Base-by-base conservation (phyloP, 2,113 vertebrate genomes). In the Potamarius usumacintae region DNA sequence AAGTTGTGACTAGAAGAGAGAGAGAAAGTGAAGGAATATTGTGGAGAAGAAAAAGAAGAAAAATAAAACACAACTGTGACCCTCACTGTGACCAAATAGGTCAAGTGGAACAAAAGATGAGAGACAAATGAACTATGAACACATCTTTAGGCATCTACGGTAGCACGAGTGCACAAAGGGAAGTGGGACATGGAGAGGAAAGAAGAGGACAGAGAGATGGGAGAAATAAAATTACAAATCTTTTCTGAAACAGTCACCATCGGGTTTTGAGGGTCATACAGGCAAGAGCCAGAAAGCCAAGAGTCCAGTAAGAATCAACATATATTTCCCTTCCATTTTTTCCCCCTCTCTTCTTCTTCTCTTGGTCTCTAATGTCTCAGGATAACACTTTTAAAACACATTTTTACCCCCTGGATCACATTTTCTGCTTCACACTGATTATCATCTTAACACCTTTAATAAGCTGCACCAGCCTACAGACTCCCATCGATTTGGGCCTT, bases 41-140 rank as follows among this genome's bases (percentile, higher is more conserved):
- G 18, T 42, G n/a, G 58, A 34, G 25, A 63, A 9, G 2, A 48
- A 60, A 30, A 83, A 79, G 55, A 55, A 34, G 17, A 12, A 27
- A 58, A 30, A 30, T 52, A 88, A 30, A 80, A 87, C 80, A 76
- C 67, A 90, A 71, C 82, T 77, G 86, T 55, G 1, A 1, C 79
- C 52, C 1, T 89, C 89, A 93, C 83, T 93, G 90, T 92, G 91
- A 83, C 90, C 89, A 89, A 91, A 92, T 30, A 92, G 89, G 90
- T 92, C 91, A 92, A 91, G 91, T 88, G 90, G 91, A 94, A 94
- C 90, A 90, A 89, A 91, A 74, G 87, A 86, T 81, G 85, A 52
- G 42, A 86, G 86, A 85, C 90, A 80, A 85, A 94, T 95, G 90
- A 93, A 94, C 94, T 94, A 95, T 94, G 89, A 92, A 94, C 93